phyloP scores from a whole-genome alignment of 1,140 invertebrate species.

The Ostrea denselamellosa region DNA sequence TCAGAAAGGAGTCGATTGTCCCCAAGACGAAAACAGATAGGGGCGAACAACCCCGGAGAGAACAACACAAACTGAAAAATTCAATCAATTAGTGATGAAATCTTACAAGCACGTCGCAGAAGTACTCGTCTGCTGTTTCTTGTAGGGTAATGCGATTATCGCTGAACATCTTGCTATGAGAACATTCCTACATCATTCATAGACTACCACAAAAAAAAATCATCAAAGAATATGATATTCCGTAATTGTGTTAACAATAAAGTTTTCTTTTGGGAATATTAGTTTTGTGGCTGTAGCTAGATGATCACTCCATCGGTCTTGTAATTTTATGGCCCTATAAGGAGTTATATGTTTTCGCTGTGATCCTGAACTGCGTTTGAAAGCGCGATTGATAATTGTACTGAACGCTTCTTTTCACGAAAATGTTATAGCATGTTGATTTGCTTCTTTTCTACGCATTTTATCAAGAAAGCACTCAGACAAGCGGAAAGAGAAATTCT shows the following conservation, averaged over 20 bases:
- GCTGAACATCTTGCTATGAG: not conserved
- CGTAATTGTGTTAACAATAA: conserved; percentile 15
- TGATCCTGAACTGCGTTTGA: not conserved
- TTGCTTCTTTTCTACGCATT: not conserved
- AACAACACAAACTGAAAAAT: not conserved
- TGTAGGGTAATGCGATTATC: conserved; percentile 6
- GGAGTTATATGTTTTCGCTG: not conserved
- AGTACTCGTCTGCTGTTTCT: not conserved
- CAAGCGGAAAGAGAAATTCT: not conserved
- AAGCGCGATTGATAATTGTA: not conserved
- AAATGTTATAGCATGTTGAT: not conserved
- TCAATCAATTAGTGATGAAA: conserved; percentile 30
- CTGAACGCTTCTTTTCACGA: not conserved
- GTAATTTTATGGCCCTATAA: not conserved
- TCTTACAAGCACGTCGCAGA: not conserved
- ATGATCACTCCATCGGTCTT: not conserved
- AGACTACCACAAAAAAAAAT: not conserved
- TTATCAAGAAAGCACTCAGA: conserved; percentile 10
- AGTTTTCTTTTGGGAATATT: not conserved
- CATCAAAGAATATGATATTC: conserved; percentile 12
- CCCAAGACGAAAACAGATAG: conserved; percentile 24
- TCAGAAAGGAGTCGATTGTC: not conserved
- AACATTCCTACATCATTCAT: not conserved
- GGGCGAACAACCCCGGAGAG: not conserved
- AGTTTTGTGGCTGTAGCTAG: conserved; percentile 16